These are phyloP conservation scores for Eueides isabella DNA, from an alignment of 1,140 invertebrate genomes.

Conservation along the genomic window DNA sequence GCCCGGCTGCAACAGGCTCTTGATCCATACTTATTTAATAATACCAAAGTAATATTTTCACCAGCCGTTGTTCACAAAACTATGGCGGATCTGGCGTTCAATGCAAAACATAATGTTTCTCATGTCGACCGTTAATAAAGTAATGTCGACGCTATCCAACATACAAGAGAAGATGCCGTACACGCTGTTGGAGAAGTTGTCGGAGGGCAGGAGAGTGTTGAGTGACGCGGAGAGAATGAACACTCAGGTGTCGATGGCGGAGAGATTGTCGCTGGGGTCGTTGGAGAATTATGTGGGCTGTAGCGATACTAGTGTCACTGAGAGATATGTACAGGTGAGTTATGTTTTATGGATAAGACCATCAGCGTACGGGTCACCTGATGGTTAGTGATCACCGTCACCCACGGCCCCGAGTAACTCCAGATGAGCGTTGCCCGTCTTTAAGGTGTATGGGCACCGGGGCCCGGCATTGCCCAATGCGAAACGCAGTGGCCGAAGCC, in stretches of 20 bases:
- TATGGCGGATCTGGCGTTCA: conserved; percentile 84
- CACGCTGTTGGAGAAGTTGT: conserved; percentile 56
- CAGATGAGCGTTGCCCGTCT: too few species aligned
- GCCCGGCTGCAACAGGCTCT: too few species aligned
- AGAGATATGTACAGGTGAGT: conserved; percentile 71
- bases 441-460: too few species aligned
- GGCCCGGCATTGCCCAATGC: too few species aligned
- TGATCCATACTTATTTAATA: too few species aligned
- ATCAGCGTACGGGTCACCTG: too few species aligned
- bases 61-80: conserved; percentile 86
- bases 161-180: conserved; percentile 70
- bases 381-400: too few species aligned
- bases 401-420: too few species aligned
- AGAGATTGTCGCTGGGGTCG: conserved; percentile 52
- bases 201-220: conserved; percentile 50
- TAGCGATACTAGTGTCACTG: conserved; percentile 36
- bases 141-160: conserved; percentile 79
- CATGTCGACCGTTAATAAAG: conserved; percentile 83
- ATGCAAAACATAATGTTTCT: conserved; percentile 85
- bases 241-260: conserved; percentile 47
- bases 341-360: too few species aligned
- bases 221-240: conserved; percentile 52
- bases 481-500: too few species aligned
- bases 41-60: conserved; percentile 10
- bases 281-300: conserved; percentile 53